Conservation (phyloP, 2,797 vertebrate genomes). For the Chiloscyllium punctatum region DNA sequence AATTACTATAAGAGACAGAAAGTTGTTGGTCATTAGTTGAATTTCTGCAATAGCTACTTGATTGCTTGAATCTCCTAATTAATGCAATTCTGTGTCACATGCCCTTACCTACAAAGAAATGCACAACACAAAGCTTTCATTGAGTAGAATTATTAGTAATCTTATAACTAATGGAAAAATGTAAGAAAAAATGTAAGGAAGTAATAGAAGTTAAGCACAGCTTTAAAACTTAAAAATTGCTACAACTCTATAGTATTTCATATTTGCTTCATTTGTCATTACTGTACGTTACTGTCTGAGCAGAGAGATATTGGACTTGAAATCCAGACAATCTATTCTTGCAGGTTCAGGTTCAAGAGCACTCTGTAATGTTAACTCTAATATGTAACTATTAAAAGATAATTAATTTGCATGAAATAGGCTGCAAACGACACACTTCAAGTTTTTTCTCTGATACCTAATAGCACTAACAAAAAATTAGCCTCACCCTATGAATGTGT, state of each 20-base stretch:
- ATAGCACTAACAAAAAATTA: not conserved
- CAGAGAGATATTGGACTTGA: not conserved
- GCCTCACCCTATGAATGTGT: not conserved
- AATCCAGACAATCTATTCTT: not conserved
- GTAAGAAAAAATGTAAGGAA: not conserved
- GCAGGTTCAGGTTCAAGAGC: not conserved
- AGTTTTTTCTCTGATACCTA: not conserved
- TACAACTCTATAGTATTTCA: not conserved
- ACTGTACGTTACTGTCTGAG: not conserved
- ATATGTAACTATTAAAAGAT: not conserved
- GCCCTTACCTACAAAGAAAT: not conserved
- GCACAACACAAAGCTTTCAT: not conserved
- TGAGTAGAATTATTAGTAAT: not conserved
- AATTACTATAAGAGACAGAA: slow-evolving; percentile 18
- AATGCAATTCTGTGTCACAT: not conserved
- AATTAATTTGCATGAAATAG: not conserved
- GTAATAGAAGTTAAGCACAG: not conserved
- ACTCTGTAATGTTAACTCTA: not conserved
- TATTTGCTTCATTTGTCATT: not conserved
- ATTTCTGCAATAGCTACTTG: slow-evolving; percentile 1
- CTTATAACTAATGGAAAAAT: not conserved
- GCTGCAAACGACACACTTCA: not conserved
- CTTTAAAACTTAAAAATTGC: not conserved
- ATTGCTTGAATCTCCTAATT: not conserved
- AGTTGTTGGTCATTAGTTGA: not conserved